phyloP scores from a whole-genome alignment of 2,113 vertebrate species.

The Chiloscyllium plagiosum region DNA sequence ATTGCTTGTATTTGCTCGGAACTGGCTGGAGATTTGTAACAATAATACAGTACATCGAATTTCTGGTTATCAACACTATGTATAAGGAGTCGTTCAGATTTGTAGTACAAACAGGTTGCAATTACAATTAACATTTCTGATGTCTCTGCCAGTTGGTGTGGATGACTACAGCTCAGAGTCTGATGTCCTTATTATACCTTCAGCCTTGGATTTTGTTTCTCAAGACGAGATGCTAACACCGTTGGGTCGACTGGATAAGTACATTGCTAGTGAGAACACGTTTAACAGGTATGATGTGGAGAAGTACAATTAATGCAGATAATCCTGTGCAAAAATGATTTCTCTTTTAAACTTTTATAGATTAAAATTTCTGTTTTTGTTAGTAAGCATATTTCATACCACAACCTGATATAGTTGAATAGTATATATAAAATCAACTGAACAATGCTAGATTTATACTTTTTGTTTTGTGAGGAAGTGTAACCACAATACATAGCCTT shows the following conservation, averaged over 20 bases:
- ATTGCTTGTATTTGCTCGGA: background rate
- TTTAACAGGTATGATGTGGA: slow-evolving; percentile 72
- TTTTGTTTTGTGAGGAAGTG: background rate
- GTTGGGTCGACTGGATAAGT: slow-evolving; percentile 83
- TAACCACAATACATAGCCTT: background rate
- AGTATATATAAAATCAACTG: background rate
- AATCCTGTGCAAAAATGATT: background rate
- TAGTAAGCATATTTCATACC: background rate
- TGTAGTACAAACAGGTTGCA: slow-evolving; percentile 50
- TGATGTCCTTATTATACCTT: slow-evolving; percentile 84
- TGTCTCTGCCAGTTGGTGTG: slow-evolving; percentile 85
- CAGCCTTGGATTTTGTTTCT: slow-evolving; percentile 87
- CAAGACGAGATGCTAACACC: slow-evolving; percentile 92
- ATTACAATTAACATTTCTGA: slow-evolving; percentile 68
- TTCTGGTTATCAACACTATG: background rate
- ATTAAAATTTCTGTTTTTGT: slow-evolving; percentile 23
- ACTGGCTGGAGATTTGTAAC: background rate
- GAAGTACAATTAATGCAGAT: slow-evolving; percentile 31
- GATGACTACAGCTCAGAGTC: slow-evolving; percentile 88
- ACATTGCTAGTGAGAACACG: slow-evolving; percentile 81
- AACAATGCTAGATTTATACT: background rate
- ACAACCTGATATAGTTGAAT: background rate
- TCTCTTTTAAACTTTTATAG: background rate
- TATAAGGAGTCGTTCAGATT: slow-evolving; percentile 44
- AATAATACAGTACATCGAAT: background rate